Conservation (phyloP, 2,113 vertebrate genomes). For the Bombycilla garrulus region DNA sequence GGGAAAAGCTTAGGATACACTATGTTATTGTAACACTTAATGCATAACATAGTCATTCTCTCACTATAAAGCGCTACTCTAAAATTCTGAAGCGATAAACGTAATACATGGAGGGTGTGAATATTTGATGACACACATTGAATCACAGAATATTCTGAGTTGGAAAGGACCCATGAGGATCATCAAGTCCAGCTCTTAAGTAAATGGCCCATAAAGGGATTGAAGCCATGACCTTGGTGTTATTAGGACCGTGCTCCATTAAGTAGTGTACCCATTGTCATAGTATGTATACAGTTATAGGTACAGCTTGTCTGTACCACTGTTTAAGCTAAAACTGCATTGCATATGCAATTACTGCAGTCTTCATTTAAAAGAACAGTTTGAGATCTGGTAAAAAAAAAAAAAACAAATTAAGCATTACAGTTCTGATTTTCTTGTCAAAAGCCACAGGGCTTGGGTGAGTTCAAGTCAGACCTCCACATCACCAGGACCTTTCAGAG, state of each 20-base stretch:
- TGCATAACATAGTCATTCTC: not conserved
- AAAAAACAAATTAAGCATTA: not conserved
- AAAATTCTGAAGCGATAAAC: not conserved
- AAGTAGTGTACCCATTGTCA: not conserved
- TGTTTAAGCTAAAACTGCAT: not conserved
- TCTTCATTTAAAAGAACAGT: not conserved
- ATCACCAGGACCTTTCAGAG: not conserved
- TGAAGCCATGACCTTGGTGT: accelerated
- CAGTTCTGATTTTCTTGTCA: not conserved
- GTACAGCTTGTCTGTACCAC: not conserved
- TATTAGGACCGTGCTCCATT: not conserved
- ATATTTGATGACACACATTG: not conserved
- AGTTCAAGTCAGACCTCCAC: not conserved
- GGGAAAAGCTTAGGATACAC: not conserved
- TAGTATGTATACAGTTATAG: not conserved
- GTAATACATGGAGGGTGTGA: not conserved
- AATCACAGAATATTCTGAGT: not conserved
- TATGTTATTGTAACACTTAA: not conserved
- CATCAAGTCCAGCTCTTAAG: accelerated
- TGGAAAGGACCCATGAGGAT: not conserved
- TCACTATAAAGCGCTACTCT: not conserved
- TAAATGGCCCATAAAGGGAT: not conserved
- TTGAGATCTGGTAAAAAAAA: not conserved
- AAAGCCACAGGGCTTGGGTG: not conserved
- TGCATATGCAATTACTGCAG: not conserved